Conservation (phyloP, 2,113 vertebrate species). For the Toxotes chatareus region DNA sequence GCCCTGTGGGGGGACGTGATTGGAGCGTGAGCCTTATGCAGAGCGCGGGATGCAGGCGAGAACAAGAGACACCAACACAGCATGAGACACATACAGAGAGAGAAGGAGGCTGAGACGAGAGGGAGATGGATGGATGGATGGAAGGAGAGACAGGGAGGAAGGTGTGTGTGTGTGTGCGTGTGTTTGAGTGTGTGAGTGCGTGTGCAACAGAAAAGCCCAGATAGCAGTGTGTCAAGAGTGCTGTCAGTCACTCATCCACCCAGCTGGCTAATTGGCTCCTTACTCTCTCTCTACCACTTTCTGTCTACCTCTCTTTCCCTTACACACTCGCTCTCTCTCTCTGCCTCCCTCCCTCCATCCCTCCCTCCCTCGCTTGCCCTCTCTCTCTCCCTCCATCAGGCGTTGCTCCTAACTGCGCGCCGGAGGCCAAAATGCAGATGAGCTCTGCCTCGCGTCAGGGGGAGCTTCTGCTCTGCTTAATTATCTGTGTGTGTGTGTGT, state of each 20-base stretch:
- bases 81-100: slow-evolving; percentile 46
- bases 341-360: slow-evolving; percentile 89
- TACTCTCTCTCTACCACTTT: slow-evolving; percentile 91
- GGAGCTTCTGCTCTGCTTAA: slow-evolving; percentile 99
- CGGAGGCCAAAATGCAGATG: slow-evolving; percentile 99
- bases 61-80: slow-evolving; percentile 64
- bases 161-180: slow-evolving; percentile 36
- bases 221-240: slow-evolving; percentile 93
- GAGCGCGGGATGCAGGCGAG: slow-evolving; percentile 52
- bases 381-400: slow-evolving; percentile 96
- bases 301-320: slow-evolving; percentile 53
- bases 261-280: slow-evolving; percentile 99
- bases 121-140: slow-evolving; percentile 46
- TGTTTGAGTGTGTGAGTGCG: slow-evolving; percentile 54
- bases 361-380: slow-evolving; percentile 56
- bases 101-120: slow-evolving; percentile 30
- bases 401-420: slow-evolving; percentile 99
- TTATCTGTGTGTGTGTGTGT: slow-evolving; percentile 95
- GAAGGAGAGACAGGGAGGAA: slow-evolving; percentile 25
- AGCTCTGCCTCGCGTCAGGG: slow-evolving; percentile 84
- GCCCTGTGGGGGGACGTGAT: slow-evolving; percentile 39
- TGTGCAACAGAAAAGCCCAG: slow-evolving; percentile 82
- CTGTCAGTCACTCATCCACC: slow-evolving; percentile 99
- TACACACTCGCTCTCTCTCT: slow-evolving; percentile 30
- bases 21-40: slow-evolving; percentile 43